phyloP scores from a whole-genome alignment of 2,797 vertebrate genomes.

The Phalanger gymnotis region DNA sequence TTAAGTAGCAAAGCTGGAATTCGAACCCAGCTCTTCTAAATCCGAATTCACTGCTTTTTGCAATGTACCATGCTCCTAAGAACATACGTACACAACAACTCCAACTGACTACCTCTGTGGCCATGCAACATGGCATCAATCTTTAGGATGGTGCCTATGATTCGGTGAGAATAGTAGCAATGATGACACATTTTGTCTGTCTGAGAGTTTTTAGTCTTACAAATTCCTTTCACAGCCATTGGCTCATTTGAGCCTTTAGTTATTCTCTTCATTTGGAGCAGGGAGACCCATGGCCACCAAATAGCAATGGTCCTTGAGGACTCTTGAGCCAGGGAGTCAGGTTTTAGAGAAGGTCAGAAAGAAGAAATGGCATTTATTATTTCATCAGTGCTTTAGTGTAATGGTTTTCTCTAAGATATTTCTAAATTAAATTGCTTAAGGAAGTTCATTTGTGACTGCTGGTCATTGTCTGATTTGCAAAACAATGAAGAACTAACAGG shows the following conservation, averaged over 20 bases:
- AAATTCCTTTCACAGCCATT: background rate
- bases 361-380: background rate
- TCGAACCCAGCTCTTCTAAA: background rate
- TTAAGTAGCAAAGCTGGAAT: background rate
- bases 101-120: background rate
- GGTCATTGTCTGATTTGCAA: slow-evolving; percentile 40
- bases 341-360: background rate
- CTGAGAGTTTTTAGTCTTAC: background rate
- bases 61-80: background rate
- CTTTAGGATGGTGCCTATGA: background rate
- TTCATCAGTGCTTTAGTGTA: background rate
- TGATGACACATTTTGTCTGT: background rate
- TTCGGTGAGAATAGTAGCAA: background rate
- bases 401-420: background rate
- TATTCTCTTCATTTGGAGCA: background rate
- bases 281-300: background rate
- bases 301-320: background rate
- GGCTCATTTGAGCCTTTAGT: background rate
- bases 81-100: background rate
- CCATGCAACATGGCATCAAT: background rate
- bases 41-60: background rate
- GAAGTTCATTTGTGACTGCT: slow-evolving; percentile 7
- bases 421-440: slow-evolving; percentile 10
- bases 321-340: background rate
- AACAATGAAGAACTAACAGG: background rate